Base-by-base conservation (phyloP, 2,113 vertebrate genomes). In the Stictonetta naevosa region DNA sequence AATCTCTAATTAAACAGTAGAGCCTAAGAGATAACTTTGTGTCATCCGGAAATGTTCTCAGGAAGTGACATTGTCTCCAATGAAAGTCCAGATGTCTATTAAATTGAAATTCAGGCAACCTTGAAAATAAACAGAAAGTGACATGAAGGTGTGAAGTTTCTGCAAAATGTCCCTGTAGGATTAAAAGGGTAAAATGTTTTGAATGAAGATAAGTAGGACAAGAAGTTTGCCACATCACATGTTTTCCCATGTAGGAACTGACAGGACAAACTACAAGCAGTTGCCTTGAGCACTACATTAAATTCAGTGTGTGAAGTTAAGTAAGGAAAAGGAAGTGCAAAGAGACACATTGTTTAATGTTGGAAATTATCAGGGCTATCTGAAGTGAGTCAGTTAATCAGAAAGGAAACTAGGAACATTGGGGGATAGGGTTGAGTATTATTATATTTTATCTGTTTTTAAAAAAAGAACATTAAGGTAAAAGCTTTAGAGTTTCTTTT, bases 231-330 rank as follows among this genome's bases (percentile, higher is more conserved):
- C 88, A 92, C 74, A 89, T 97, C 77, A 86, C 76, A 86, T 87
- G 78, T 95, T 97, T 97, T 91, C 93, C 84, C 56, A 20, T 95
- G 97, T 94, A 96, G 93, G 95, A 96, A 86, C 77, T 95, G 94
- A 96, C 94, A 91, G 82, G 95, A 96, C 79, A 96, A 95, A 96
- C 59, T 72, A 95, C 46, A 53, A 69, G 62, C 90, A 96, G 77
- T 95, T 97, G 95, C 90, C 94, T 69, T 92, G 67, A 93, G 96
- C 12, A 1, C 81, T 97, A 48, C 76, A 78, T 97, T 88, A 84
- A 85, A 96, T 94, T 95, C 94, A 86, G 82, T 68, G 67, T 95
- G 52, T 67, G 62, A 89, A 93, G 90, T 85, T 69, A 96, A 91
- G 55, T 82, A 72, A 93, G 64, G 56, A 81, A 92, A 87, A 82